These are phyloP conservation scores for Timema podura DNA, from an alignment of 2,888 invertebrate genomes.

Conservation along the genomic window DNA sequence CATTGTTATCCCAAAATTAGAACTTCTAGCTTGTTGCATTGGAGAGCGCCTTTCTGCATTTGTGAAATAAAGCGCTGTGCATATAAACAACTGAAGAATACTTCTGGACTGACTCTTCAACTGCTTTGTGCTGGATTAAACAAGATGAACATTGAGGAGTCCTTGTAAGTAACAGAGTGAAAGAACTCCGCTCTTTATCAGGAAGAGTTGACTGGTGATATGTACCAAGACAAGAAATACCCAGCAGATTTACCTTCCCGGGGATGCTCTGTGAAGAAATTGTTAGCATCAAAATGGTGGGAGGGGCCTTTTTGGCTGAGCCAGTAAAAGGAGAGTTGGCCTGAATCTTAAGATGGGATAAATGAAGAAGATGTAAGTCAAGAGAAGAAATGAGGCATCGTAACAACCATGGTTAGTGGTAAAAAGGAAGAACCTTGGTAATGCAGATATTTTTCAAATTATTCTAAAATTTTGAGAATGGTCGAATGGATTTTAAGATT, in stretches of 20 bases:
- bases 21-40: conserved; percentile 33
- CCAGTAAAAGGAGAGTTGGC: neutral
- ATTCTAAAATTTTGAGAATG: neutral
- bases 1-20: conserved; percentile 32
- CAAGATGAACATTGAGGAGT: conserved; percentile 30
- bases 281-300: conserved; percentile 30
- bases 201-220: conserved; percentile 28
- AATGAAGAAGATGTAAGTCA: neutral
- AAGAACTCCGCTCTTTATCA: conserved; percentile 22
- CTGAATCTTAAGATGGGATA: neutral
- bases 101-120: conserved; percentile 31
- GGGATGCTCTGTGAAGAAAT: conserved; percentile 22
- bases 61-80: neutral
- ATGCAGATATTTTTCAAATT: neutral
- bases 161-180: conserved; percentile 31
- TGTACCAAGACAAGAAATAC: conserved; percentile 32
- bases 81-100: neutral
- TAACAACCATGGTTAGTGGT: neutral
- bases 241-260: conserved; percentile 34
- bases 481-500: neutral
- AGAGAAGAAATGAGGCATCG: neutral
- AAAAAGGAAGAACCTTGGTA: neutral
- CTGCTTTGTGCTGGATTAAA: conserved; percentile 31
- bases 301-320: conserved; percentile 27
- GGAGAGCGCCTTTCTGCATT: conserved; percentile 20